phyloP scores from a whole-genome alignment of 2,797 vertebrate species.

The Enteromius paludinosus region DNA sequence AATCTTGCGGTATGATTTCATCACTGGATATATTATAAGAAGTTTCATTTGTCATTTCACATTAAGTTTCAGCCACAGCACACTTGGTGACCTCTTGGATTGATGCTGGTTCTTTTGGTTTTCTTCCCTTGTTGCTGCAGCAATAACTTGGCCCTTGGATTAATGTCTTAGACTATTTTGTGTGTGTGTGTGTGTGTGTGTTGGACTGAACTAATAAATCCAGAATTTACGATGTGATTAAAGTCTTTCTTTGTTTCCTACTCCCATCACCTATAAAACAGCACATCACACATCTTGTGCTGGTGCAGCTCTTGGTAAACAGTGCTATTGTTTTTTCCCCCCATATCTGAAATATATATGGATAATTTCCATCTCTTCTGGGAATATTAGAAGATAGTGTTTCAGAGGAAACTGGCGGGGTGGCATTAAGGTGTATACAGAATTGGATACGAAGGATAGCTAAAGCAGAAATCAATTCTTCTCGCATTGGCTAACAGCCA shows the following conservation, averaged over 20 bases:
- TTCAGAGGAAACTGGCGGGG: conserved; percentile 59
- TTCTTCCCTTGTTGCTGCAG: background rate
- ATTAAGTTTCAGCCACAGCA: conserved; percentile 21
- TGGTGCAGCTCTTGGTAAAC: conserved; percentile 48
- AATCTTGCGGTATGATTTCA: conserved; percentile 5
- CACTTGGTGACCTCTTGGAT: background rate
- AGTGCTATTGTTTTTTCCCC: conserved; percentile 9
- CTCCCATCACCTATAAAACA: conserved; percentile 7
- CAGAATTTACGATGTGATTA: conserved; percentile 46
- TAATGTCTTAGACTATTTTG: conserved; percentile 34
- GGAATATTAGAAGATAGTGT: conserved; percentile 60
- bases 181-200: background rate
- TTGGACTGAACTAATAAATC: conserved; percentile 45
- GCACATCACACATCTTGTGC: conserved; percentile 19
- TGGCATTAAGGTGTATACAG: conserved; percentile 61
- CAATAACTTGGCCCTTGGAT: conserved; percentile 27
- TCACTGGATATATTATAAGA: conserved; percentile 19
- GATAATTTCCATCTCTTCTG: conserved; percentile 63
- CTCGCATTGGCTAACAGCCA: conserved; percentile 35
- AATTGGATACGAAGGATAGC: conserved; percentile 56
- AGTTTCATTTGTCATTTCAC: background rate
- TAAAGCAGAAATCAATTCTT: conserved; percentile 57
- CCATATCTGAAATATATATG: conserved; percentile 46
- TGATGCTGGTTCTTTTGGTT: background rate
- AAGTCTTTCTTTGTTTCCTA: conserved; percentile 22